Evolutionary conservation across 2,888 invertebrate species (phyloP).

Genomic region (Rotaria socialis): DNA sequence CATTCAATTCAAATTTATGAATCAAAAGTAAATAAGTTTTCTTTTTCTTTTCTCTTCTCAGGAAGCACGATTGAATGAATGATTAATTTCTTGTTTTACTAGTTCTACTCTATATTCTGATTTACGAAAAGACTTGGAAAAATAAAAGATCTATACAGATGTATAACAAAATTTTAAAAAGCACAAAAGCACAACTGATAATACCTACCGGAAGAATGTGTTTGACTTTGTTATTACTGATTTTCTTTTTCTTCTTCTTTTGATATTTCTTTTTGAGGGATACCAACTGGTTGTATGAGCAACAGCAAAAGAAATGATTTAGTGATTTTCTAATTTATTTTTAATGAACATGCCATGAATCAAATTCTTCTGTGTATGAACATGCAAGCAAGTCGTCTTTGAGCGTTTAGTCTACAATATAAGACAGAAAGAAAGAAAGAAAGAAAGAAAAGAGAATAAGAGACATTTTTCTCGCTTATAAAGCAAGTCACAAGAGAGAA

Average conservation of each 20-base stretch:
- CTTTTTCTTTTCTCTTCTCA: not conserved
- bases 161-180: not conserved
- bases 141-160: not conserved
- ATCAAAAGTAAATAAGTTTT: constrained; percentile 9
- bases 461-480: too few species aligned
- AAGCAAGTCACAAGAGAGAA: too few species aligned
- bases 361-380: not conserved
- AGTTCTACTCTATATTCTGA: not conserved
- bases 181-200: constrained; percentile 6
- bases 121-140: not conserved
- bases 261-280: not conserved
- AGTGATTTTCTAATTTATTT: constrained; percentile 29
- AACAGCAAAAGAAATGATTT: not conserved
- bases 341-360: constrained; percentile 26
- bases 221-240: too few species aligned
- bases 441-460: not conserved
- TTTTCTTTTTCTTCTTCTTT: not conserved
- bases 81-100: constrained; percentile 22
- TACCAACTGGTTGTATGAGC: not conserved
- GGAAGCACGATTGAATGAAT: constrained; percentile 25
- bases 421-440: not conserved
- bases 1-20: constrained; percentile 2
- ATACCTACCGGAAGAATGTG: constrained; percentile 26
- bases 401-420: constrained; percentile 7
- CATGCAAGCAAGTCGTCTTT: too few species aligned